Percentiles rank a stretch among this genome's conserved stretches.
phyloP scores from a whole-genome alignment of 2,888 invertebrate species.

The Frankliniella fusca region DNA sequence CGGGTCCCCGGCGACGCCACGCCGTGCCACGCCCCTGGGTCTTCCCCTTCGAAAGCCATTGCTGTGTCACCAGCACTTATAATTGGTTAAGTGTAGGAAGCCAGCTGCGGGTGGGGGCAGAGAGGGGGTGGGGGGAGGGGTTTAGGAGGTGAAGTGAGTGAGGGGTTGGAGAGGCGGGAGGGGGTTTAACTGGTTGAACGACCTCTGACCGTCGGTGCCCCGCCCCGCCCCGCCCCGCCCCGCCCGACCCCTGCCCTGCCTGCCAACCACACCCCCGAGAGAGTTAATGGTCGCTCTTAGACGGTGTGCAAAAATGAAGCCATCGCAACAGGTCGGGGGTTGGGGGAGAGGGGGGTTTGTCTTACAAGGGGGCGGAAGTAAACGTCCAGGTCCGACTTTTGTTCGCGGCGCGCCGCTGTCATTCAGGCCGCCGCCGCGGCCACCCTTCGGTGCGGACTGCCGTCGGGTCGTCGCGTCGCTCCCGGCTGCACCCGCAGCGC shows the following conservation, averaged over 20 bases:
- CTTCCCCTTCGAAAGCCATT: neutral
- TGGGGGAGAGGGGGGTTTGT: too few species aligned
- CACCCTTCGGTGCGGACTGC: neutral
- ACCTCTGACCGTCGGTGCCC: neutral
- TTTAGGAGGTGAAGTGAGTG: neutral
- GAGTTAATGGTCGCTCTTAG: neutral
- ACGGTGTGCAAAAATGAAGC: neutral
- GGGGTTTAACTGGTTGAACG: neutral
- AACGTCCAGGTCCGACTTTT: neutral
- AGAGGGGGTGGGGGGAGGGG: neutral
- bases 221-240: neutral
- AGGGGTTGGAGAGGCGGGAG: neutral
- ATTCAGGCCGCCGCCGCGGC: neutral
- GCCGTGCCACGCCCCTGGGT: neutral
- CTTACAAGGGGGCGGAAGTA: neutral
- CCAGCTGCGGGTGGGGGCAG: neutral
- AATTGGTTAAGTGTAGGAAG: conserved; percentile 22
- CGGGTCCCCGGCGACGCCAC: too few species aligned
- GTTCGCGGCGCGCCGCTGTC: neutral
- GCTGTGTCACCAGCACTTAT: conserved; percentile 3
- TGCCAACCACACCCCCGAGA: too few species aligned
- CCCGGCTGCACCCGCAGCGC: neutral
- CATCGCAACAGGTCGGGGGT: neutral
- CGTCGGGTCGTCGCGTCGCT: neutral
- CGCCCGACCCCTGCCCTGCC: neutral